These are phyloP conservation scores for Anisognathus igniventris DNA, from an alignment of 2,797 vertebrate species.

Conservation along the genomic window DNA sequence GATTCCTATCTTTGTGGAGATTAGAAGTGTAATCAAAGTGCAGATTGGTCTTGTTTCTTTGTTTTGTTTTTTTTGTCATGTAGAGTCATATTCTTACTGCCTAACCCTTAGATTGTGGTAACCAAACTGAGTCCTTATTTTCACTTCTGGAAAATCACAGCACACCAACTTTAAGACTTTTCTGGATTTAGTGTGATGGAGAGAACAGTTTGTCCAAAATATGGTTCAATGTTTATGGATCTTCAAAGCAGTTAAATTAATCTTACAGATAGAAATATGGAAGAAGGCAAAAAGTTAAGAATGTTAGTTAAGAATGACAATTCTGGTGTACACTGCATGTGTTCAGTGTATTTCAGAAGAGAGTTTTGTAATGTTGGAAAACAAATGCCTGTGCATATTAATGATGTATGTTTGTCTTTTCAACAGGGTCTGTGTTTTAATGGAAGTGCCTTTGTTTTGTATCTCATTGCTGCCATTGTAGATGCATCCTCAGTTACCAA, in stretches of 20 bases:
- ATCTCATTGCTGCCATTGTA: slow-evolving; percentile 84
- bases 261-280: not conserved
- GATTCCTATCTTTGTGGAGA: not conserved
- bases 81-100: not conserved
- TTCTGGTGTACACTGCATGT: not conserved
- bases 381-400: not conserved
- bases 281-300: not conserved
- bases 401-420: not conserved
- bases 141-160: not conserved
- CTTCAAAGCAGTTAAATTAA: not conserved
- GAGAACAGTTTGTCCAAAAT: not conserved
- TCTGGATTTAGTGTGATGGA: not conserved
- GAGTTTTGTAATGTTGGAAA: not conserved
- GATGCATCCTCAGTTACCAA: slow-evolving; percentile 77
- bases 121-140: not conserved
- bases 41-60: not conserved
- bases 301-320: not conserved
- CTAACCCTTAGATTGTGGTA: not conserved
- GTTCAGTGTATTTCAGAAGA: not conserved
- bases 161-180: not conserved
- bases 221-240: not conserved
- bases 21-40: not conserved
- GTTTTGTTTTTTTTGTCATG: not conserved
- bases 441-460: slow-evolving; percentile 81
- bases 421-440: slow-evolving; percentile 84